A percentile compares a stretch with the other conserved stretches of the same genome.
These are phyloP conservation scores for Lagopus leucura DNA, from an alignment of 2,113 vertebrate species.

Conservation along the genomic window DNA sequence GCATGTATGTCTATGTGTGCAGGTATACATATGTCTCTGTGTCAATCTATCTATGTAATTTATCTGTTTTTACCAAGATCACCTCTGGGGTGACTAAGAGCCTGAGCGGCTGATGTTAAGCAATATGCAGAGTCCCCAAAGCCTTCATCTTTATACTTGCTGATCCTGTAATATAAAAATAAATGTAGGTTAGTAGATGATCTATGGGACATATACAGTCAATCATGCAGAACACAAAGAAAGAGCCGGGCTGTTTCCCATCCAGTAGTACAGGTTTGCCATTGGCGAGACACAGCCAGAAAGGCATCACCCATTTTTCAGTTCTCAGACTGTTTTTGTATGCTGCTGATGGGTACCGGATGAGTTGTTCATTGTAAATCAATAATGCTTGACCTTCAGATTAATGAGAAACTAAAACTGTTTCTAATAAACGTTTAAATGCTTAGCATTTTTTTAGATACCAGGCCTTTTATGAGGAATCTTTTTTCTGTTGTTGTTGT, in stretches of 20 bases:
- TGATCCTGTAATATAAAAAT: slow-evolving; percentile 60
- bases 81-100: slow-evolving; percentile 28
- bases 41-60: slow-evolving; percentile 36
- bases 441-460: slow-evolving; percentile 75
- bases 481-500: not conserved
- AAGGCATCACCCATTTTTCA: slow-evolving; percentile 73
- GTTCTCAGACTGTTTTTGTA: slow-evolving; percentile 64
- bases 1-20: not conserved
- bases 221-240: slow-evolving; percentile 63
- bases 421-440: slow-evolving; percentile 79
- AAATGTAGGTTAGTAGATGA: slow-evolving; percentile 39
- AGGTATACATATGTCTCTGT: slow-evolving; percentile 10
- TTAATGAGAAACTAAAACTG: slow-evolving; percentile 72
- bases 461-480: slow-evolving; percentile 65
- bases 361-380: slow-evolving; percentile 72
- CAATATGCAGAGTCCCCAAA: slow-evolving; percentile 62
- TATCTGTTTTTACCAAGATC: slow-evolving; percentile 37
- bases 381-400: slow-evolving; percentile 71
- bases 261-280: slow-evolving; percentile 63
- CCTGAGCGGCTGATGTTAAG: slow-evolving; percentile 35
- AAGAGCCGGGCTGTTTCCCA: slow-evolving; percentile 59
- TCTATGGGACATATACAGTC: slow-evolving; percentile 16
- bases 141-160: slow-evolving; percentile 54
- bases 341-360: slow-evolving; percentile 65
- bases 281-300: slow-evolving; percentile 74